Evolutionary conservation across 2,888 invertebrate genomes (phyloP), one percentile per base, ranked within the genome.

Genomic region (Heliconius ethilla): DNA sequence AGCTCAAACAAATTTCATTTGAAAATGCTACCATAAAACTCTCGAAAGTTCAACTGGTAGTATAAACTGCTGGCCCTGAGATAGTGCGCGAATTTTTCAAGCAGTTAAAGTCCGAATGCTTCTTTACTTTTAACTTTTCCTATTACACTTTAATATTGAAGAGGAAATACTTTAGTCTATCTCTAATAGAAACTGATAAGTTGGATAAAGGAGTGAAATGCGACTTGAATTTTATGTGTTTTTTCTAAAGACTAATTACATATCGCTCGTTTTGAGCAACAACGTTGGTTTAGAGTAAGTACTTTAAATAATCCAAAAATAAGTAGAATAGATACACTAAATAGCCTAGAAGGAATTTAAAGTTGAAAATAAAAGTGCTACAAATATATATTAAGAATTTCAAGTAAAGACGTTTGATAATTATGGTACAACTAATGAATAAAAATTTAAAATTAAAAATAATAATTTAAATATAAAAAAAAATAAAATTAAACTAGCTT

Each of bases 31-130:
- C 76, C 72, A 79, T 81, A 82, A 81, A 81, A 78, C 72, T 78
- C 79, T 75, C 76, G 77, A 75, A 75, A 76, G 80, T 78, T 63
- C 55, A 72, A 72, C 78, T 51, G 51, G 78, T 78, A 80, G 77
- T 77, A 79, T 80, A 81, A 81, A 82, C 79, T 77, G 70, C 75
- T 66, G 67, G 63, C 55, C 65, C 27, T 65, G 78, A 80, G 81
- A 82, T 80, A 81, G 81, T 80, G 78, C 70, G 76, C 79, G 78
- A 82, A 80, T 79, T 81, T 78, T 80, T 82, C 82, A 82, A 77
- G 78, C 77, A 76, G 78, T 81, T 80, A 80, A 69, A 80, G 76
- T 55, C 74, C 66, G 40, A 77, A 67, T 73, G 69, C 77, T 74
- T 62, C 67, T 77, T 76, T 70, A 76, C 78, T 80, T 79, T 80